Base-by-base conservation (phyloP, 2,888 invertebrate genomes). In the Heliconius charithonia region DNA sequence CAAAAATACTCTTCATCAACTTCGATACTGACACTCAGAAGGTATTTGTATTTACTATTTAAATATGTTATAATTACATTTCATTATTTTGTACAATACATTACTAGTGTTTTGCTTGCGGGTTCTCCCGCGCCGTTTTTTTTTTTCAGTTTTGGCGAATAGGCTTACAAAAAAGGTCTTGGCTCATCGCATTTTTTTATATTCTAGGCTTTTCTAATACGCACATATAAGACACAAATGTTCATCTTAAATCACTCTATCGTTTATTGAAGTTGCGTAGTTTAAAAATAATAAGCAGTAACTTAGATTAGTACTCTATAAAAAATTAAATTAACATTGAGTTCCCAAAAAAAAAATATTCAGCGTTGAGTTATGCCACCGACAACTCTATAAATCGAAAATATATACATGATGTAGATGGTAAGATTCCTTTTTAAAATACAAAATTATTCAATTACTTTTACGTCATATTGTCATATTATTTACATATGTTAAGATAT, bases 1-100 rank as follows among this genome's bases (percentile, higher is more conserved):
- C 97, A 81, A 96, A 96, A 85, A 88, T 97, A 84, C 96, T 97
- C 85, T 97, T 97, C 91, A 96, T 97, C 92, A 96, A 96, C 89
- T 96, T 97, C 86, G 97, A 97, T 85, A 93, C 90, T 78, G 95
- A 95, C 88, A 88, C 90, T 73, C 83, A 87, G 81, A 93, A 93
- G 93, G 93, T 93, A 73, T 29, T 59, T 10, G 22, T 59, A 32
- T 72, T 51, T 45, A 19, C 7, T 4, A 16, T 51, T 51, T n/a
- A 10, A 71, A 25, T 29, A 4, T 69, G 27, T 22, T 32, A 22
- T 16, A 32, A 22, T 29, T 66, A 32, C 10, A 25, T 25, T 62
- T 10, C 2, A 12, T 59, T 59, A 3, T n/a, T 59, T 22, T 12
- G 9, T 59, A 12, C 59, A 59, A n/a, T 10, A 59, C 1, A 59